phyloP scores from a whole-genome alignment of 2,888 invertebrate genomes.

The Epiblema foenella region DNA sequence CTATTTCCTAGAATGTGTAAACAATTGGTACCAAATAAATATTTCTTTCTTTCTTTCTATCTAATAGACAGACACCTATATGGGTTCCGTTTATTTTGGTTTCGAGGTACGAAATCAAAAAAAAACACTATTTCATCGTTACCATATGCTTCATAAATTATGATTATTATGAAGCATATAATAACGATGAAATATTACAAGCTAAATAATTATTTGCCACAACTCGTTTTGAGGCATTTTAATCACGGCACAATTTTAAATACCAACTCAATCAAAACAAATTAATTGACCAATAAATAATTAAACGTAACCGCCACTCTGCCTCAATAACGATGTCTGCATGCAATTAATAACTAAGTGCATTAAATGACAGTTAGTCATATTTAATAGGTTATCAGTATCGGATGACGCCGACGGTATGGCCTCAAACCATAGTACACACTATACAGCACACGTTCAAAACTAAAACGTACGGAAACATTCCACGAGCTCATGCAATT shows the following conservation, averaged over 20 bases:
- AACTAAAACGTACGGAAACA: background rate
- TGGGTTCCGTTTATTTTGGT: too few relatives aligned
- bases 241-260: background rate
- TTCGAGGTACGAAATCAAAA: too few relatives aligned
- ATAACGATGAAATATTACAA: too few relatives aligned
- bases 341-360: conserved; percentile 6
- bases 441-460: background rate
- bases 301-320: background rate
- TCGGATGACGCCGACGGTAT: conserved; percentile 26
- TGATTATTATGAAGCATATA: too few relatives aligned
- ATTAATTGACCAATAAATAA: background rate
- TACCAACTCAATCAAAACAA: background rate
- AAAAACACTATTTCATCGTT: too few relatives aligned
- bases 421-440: conserved; percentile 27
- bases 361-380: conserved; percentile 19
- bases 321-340: conserved; percentile 5
- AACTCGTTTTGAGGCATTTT: background rate
- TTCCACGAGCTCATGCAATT: background rate
- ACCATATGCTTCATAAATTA: background rate
- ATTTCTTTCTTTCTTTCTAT: too few relatives aligned
- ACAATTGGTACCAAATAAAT: too few relatives aligned
- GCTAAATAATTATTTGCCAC: too few relatives aligned
- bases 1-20: too few relatives aligned
- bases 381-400: conserved; percentile 38
- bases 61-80: too few relatives aligned